These are phyloP conservation scores for Odontophorus gujanensis DNA, from an alignment of 2,113 vertebrate species.

Conservation along the genomic window DNA sequence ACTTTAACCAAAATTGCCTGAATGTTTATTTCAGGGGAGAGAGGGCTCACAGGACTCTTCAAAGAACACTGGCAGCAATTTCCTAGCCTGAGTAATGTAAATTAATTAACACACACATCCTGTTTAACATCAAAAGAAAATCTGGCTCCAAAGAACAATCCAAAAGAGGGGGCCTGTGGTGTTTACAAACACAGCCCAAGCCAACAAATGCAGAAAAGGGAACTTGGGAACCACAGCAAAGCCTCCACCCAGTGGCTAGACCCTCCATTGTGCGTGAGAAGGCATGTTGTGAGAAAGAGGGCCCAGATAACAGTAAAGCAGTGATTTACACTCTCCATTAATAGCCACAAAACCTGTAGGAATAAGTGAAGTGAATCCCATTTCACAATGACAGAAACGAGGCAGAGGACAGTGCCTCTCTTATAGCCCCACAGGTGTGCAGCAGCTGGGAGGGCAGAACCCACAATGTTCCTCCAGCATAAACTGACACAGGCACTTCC, in stretches of 20 bases:
- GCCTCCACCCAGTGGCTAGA: neutral
- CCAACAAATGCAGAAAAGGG: neutral
- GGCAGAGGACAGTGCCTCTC: neutral
- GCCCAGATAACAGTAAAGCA: neutral
- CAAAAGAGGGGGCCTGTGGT: slow-evolving; percentile 1
- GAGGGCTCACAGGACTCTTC: slow-evolving; percentile 31
- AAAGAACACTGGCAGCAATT: slow-evolving; percentile 50
- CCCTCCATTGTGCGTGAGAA: neutral
- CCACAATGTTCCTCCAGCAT: neutral
- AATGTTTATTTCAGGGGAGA: slow-evolving; percentile 47
- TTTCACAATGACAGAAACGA: slow-evolving; percentile 26
- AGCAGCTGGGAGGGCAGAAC: neutral
- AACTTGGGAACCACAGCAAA: neutral
- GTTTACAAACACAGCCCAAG: slow-evolving; percentile 59
- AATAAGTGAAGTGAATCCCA: neutral
- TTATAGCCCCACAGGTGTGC: neutral
- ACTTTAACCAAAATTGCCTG: slow-evolving; percentile 60
- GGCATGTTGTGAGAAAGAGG: neutral
- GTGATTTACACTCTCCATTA: neutral
- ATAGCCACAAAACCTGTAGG: neutral
- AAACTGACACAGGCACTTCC: neutral
- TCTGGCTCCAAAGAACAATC: slow-evolving; percentile 44
- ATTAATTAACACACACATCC: slow-evolving; percentile 65
- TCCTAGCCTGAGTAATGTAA: slow-evolving; percentile 46
- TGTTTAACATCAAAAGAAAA: slow-evolving; percentile 66